Evolutionary conservation across 53 echinoderm and acorn worm genomes (phyloP), one percentile per base, ranked within the genome.

Genomic region (Holothuria leucospilota): DNA sequence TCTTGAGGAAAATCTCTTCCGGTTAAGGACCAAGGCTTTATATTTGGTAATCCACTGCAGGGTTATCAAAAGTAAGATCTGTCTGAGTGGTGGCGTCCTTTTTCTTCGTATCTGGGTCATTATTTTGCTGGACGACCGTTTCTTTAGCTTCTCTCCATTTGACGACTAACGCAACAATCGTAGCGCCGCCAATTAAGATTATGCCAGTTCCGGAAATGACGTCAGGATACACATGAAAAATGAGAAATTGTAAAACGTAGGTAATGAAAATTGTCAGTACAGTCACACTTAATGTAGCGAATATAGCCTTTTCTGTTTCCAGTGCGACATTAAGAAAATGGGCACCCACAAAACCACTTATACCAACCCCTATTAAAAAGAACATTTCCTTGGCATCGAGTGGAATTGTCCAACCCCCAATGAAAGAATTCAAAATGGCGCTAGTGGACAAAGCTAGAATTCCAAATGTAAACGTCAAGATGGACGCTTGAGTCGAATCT

Each of bases 181-280:
- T 10, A n/a, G 71, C 39, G 0, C 4, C 11, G 9, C 20, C 12
- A 15, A 71, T 39, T 21, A 71, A 42, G 8, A 38, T 16, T 4
- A 71, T 71, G 20, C 71, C 71, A 40, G 39, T 18, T 18, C 39
- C 71, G 20, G 71, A 71, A n/a, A 71, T 23, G 39, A 71, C 29
- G 29, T 71, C 71, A 34, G 71, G 71, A 40, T 40, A 71, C 20
- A 40, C 30, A 8, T 40, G 71, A 38, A 71, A 71, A 20, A 71
- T 71, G 20, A 42, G 10, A 39, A 71, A 34, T n/a, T 71, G 71
- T 40, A 71, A 71, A 20, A 39, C 34, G 21, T 71, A 71, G 6
- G 71, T 40, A 71, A 12, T 34, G 6, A 29, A 38, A 0, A 71
- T 71, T 18, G 41, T 71, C 3, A 20, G 28, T 15, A 42, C 12